These are phyloP conservation scores for Apodemus sylvaticus DNA, from an alignment of 2,113 vertebrate species.

Conservation along the genomic window DNA sequence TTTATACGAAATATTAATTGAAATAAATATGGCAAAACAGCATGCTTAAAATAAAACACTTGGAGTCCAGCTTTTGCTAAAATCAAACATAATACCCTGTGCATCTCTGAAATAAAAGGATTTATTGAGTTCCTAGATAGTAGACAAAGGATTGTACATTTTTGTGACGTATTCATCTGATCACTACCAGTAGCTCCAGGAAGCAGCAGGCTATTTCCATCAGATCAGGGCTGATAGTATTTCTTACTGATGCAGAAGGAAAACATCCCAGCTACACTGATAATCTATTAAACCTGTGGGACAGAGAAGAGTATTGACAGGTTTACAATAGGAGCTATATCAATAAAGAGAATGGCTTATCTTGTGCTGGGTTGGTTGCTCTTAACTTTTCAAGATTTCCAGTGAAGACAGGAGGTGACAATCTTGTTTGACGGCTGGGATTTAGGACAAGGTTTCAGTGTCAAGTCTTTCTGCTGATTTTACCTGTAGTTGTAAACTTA, in stretches of 20 bases:
- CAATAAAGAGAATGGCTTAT: neutral
- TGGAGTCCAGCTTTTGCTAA: neutral
- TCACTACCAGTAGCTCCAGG: neutral
- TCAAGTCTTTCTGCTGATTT: neutral
- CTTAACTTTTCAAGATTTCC: neutral
- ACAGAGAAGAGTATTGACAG: neutral
- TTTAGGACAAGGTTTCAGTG: neutral
- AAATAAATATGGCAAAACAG: neutral
- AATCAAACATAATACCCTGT: neutral
- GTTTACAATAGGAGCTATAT: too few relatives aligned
- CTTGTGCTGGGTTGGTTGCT: neutral
- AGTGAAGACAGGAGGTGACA: neutral
- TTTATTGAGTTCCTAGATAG: neutral
- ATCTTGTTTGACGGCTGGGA: neutral
- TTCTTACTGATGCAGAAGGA: neutral
- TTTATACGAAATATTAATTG: neutral
- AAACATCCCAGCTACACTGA: neutral
- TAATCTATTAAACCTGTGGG: too few relatives aligned
- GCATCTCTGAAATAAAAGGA: neutral
- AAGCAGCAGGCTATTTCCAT: neutral
- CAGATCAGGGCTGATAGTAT: neutral
- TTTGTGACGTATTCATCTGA: neutral
- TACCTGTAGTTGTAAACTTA: neutral
- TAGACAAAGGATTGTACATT: neutral
- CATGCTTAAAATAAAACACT: neutral